Evolutionary conservation across 2,888 invertebrate species (phyloP), one percentile per base, ranked within the genome.

Genomic region (Hemaris fuciformis): DNA sequence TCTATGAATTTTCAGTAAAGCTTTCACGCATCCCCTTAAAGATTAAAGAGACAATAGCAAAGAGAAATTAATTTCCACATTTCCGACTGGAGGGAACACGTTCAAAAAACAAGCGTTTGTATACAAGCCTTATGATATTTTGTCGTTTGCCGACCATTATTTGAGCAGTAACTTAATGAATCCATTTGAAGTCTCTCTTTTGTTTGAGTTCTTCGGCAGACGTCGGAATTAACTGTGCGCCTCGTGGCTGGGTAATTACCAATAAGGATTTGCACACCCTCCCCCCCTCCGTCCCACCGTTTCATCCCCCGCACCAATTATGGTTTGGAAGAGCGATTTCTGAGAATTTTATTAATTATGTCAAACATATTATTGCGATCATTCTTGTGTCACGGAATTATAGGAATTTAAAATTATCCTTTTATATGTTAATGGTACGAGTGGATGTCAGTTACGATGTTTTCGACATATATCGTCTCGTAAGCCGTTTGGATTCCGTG

Each of bases 81-180:
- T 46, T 46, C 6, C 22, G 23, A 53, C 53, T 31, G 5, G 27
- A 53, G 34, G 59, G 60, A 69, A 69, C 43, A 58, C 60, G 60
- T 63, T 60, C 57, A 3, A 62, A 57, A 45, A 15, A 46, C 57
- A 57, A 57, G 45, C 22, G 18, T 62, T 38, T 58, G 45, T 45
- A 34, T 34, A 45, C 8, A 20, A 23, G 13, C 57, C 38, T 62
- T 62, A 58, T 58, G 61, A 62, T 62, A 57, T 62, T 58, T 31
- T 27, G 48, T 18, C 48, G 43, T 41, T 57, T 56, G 65, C 60
- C 66, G 66, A 57, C 77, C 77, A 76, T 81, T 86, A 81, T 86
- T 85, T 82, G 82, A 84, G 78, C 69, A 80, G 76, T 73, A 76
- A 82, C 81, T 83, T 85, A 85, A 85, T 84, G 83, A 86, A 80